phyloP scores from a whole-genome alignment of 2,888 invertebrate genomes.

The Labia minor region DNA sequence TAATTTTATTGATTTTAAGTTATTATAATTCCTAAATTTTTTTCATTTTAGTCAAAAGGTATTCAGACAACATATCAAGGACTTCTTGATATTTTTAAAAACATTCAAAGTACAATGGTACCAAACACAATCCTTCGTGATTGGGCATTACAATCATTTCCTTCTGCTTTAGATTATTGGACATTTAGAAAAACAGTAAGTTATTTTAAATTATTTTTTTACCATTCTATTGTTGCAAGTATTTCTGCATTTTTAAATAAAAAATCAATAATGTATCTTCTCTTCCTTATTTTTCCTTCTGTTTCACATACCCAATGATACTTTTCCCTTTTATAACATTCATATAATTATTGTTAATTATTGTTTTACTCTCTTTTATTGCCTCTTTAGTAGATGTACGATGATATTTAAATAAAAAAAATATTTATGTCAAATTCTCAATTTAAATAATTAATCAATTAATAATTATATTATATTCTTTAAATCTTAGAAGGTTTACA shows the following conservation, averaged over 20 bases:
- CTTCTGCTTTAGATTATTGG: conserved; percentile 46
- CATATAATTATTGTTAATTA: too few relatives aligned
- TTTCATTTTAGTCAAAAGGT: conserved; percentile 32
- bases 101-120: conserved; percentile 42
- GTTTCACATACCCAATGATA: too few relatives aligned
- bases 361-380: too few relatives aligned
- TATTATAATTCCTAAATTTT: neutral
- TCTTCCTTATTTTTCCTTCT: too few relatives aligned
- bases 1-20: neutral
- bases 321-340: too few relatives aligned
- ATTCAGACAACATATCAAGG: conserved; percentile 42
- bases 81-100: conserved; percentile 42
- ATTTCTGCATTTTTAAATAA: neutral
- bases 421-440: too few relatives aligned
- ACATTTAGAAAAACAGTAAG: conserved; percentile 44
- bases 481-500: too few relatives aligned
- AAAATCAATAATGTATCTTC: too few relatives aligned
- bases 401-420: too few relatives aligned
- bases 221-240: neutral
- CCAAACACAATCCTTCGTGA: conserved; percentile 40
- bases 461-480: too few relatives aligned
- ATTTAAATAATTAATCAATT: too few relatives aligned
- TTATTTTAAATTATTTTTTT: neutral
- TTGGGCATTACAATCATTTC: conserved; percentile 43
- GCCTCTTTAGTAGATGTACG: too few relatives aligned